A percentile compares a stretch with the other conserved stretches of the same genome.
These are phyloP conservation scores for Melolontha melolontha DNA, from an alignment of 2,888 invertebrate genomes.

Conservation along the genomic window DNA sequence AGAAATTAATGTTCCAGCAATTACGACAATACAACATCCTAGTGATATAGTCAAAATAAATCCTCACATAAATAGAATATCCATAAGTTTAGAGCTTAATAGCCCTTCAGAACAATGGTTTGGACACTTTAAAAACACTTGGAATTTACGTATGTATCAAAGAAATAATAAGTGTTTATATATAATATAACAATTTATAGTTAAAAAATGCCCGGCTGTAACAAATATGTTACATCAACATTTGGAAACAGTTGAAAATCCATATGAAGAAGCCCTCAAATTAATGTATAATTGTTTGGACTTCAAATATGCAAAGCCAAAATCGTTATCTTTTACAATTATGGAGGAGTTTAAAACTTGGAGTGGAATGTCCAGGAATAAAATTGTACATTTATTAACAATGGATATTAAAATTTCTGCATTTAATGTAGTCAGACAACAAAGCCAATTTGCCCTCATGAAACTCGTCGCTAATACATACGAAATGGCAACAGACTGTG, in stretches of 20 bases:
- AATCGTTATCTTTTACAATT: slow-evolving; percentile 72
- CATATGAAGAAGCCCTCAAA: slow-evolving; percentile 71
- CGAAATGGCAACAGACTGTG: slow-evolving; percentile 72
- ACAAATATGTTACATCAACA: slow-evolving; percentile 59
- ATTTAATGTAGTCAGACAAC: slow-evolving; percentile 77
- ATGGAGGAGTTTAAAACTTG: slow-evolving; percentile 73
- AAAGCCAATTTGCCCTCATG: slow-evolving; percentile 74
- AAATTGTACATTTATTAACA: slow-evolving; percentile 66
- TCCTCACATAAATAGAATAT: slow-evolving; percentile 39
- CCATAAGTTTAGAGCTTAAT: slow-evolving; percentile 46
- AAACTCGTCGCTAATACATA: slow-evolving; percentile 75
- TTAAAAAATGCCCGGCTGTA: slow-evolving; percentile 63
- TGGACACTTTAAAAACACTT: slow-evolving; percentile 45
- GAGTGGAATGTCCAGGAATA: slow-evolving; percentile 61
- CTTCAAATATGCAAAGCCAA: slow-evolving; percentile 73
- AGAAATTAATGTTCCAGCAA: slow-evolving; percentile 11
- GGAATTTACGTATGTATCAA: slow-evolving; percentile 46
- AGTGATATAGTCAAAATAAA: slow-evolving; percentile 18
- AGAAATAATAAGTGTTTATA: background rate
- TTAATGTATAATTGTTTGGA: slow-evolving; percentile 74
- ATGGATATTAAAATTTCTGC: slow-evolving; percentile 76
- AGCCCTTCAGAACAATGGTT: slow-evolving; percentile 43
- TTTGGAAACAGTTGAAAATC: slow-evolving; percentile 66
- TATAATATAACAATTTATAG: slow-evolving; percentile 51
- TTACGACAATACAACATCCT: slow-evolving; percentile 12